Base-by-base conservation (phyloP, 2,888 invertebrate species). In the Notodonta ziczac region DNA sequence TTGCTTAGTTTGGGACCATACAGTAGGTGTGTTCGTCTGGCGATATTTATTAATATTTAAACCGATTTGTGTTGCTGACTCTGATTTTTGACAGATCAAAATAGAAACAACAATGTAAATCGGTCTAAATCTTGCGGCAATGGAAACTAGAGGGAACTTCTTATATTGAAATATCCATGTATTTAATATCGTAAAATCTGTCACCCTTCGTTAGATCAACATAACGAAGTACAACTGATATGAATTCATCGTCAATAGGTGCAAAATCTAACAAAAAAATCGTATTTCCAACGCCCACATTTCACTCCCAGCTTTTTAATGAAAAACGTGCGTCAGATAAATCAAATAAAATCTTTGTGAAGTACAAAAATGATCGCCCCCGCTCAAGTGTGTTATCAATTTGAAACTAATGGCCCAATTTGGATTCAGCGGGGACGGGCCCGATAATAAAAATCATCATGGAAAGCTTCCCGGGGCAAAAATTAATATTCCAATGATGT, bases 401-500 rank as follows among this genome's bases (percentile, higher is more conserved):
- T 90, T 82, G 77, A 80, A 83, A 85, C 84, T 90, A 93, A 93
- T 92, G 87, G 84, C 83, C 84, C 90, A 86, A 91, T 93, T 92
- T 91, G 91, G 85, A 93, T 93, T 89, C 92, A 87, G 81, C 80
- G 74, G 83, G 85, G 85, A 82, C 81, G 80, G 76, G 82, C 75
- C 83, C 88, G 88, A 90, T 91, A 90, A 89, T 91, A 91, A 91
- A 91, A 91, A 91, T 92, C 91, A 91, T 91, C 91, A 88, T 82
- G 84, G 77, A 86, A 87, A 84, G 86, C 86, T 89, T 87, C 87
- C 87, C 85, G 83, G 85, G 84, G 87, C 88, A 89, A 90, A 89
- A 91, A 92, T 92, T 92, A 92, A 92, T 92, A 92, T 92, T 92
- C 92, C 85, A 82, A 88, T 90, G 91, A 91, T 89, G 90, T 91